A percentile compares a stretch with the other conserved stretches of the same genome.
phyloP scores from a whole-genome alignment of 2,888 invertebrate genomes.

The Sussaba pulchella region DNA sequence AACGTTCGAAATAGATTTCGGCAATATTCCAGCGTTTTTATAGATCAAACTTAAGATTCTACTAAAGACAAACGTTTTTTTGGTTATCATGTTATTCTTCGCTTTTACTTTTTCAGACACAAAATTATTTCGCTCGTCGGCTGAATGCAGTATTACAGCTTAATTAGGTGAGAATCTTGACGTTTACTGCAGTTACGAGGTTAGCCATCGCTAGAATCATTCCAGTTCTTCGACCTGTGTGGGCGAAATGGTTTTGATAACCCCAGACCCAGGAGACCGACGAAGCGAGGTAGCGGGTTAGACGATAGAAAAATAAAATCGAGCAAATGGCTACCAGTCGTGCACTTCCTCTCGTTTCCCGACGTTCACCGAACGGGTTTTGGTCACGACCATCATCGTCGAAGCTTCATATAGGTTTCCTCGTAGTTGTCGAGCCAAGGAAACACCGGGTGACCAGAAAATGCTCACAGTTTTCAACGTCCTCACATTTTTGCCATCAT shows the following conservation, averaged over 20 bases:
- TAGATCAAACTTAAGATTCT: slow-evolving; percentile 1
- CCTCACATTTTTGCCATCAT: slow-evolving; percentile 17
- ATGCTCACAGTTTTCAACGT: not conserved
- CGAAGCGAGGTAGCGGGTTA: slow-evolving; percentile 5
- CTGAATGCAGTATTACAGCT: slow-evolving; percentile 18
- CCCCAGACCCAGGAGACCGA: slow-evolving; percentile 8
- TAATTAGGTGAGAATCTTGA: slow-evolving; percentile 31
- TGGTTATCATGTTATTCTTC: not conserved
- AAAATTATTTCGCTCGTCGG: slow-evolving; percentile 17
- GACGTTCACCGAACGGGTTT: slow-evolving; percentile 26
- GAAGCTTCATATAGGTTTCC: slow-evolving; percentile 2
- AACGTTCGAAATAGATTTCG: slow-evolving; percentile 1
- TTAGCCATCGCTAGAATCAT: slow-evolving; percentile 42
- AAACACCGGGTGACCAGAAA: slow-evolving; percentile 17
- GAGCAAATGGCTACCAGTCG: slow-evolving; percentile 15
- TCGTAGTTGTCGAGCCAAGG: slow-evolving; percentile 1
- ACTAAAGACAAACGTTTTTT: slow-evolving; percentile 2
- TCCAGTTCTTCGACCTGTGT: slow-evolving; percentile 45
- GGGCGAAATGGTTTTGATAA: slow-evolving; percentile 40
- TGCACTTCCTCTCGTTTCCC: slow-evolving; percentile 12
- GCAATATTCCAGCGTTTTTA: not conserved
- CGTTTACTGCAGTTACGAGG: slow-evolving; percentile 25
- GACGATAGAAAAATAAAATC: slow-evolving; percentile 42
- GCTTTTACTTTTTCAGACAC: slow-evolving; percentile 8
- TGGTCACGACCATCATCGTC: not conserved